These are phyloP conservation scores for Lophius americanus DNA, from an alignment of 2,797 vertebrate genomes.

Conservation along the genomic window DNA sequence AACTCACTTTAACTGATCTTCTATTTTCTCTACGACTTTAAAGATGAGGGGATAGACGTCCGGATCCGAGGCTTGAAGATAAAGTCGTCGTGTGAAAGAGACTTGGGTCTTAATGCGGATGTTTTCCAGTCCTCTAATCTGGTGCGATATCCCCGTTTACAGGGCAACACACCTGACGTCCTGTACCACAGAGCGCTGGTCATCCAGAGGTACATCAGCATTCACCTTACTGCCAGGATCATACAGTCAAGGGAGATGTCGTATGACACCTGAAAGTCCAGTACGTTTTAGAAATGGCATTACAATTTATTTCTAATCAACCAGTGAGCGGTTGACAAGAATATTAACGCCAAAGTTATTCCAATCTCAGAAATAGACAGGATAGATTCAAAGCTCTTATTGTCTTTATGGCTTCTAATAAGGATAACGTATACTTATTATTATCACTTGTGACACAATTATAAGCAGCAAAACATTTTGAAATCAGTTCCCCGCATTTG, in stretches of 20 bases:
- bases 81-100: slow-evolving; percentile 93
- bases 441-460: too few relatives aligned
- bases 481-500: too few relatives aligned
- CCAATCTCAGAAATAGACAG: too few relatives aligned
- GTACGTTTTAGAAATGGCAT: background rate
- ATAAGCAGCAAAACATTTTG: too few relatives aligned
- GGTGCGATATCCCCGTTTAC: slow-evolving; percentile 95
- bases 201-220: slow-evolving; percentile 87
- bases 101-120: slow-evolving; percentile 93
- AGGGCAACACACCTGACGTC: slow-evolving; percentile 90
- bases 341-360: too few relatives aligned
- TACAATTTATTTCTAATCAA: background rate
- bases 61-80: slow-evolving; percentile 96
- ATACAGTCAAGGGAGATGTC: background rate
- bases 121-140: slow-evolving; percentile 94
- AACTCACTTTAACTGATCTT: background rate
- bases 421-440: too few relatives aligned
- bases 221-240: background rate
- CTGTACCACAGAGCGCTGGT: slow-evolving; percentile 92
- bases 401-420: too few relatives aligned
- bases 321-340: too few relatives aligned
- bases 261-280: too few relatives aligned
- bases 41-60: slow-evolving; percentile 97
- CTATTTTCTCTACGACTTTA: slow-evolving; percentile 1
- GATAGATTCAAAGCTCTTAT: too few relatives aligned